Evolutionary conservation across 2,888 invertebrate genomes (phyloP).

Genomic region (Ormyrus rosae): DNA sequence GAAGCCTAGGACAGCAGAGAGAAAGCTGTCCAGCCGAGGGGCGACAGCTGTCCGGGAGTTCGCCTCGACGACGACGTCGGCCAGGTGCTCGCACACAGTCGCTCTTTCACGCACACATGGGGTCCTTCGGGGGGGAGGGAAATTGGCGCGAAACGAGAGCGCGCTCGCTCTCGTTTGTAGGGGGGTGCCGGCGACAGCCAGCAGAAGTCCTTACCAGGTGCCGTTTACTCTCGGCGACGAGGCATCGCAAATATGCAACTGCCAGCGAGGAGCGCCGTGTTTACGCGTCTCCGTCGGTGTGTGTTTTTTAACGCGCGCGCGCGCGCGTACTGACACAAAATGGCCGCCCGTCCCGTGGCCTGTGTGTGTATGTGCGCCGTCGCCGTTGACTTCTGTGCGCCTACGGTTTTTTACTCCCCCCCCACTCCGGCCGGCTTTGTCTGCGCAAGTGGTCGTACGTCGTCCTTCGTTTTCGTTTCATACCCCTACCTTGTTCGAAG

Average conservation of each 20-base stretch:
- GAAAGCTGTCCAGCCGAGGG: background rate
- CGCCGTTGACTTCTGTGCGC: background rate
- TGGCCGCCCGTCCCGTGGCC: constrained; percentile 22
- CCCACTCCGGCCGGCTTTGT: constrained; percentile 6
- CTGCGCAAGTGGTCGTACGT: constrained; percentile 11
- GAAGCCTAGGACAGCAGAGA: background rate
- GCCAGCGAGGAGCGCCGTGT: background rate
- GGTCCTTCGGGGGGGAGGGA: constrained; percentile 16
- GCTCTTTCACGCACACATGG: background rate
- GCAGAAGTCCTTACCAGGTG: background rate
- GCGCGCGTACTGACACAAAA: constrained; percentile 40
- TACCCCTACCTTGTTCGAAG: background rate
- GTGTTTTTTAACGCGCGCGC: constrained; percentile 29
- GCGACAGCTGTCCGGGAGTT: constrained; percentile 31
- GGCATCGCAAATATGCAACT: constrained; percentile 2
- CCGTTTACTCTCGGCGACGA: background rate
- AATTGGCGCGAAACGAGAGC: constrained; percentile 48
- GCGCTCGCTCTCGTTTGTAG: constrained; percentile 38
- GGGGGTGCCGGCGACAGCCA: background rate
- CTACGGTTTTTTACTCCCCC: background rate
- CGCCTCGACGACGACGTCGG: background rate
- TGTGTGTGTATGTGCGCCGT: background rate
- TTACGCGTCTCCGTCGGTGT: background rate
- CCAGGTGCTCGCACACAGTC: constrained; percentile 20
- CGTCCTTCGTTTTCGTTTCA: background rate